A percentile compares a stretch with the other conserved stretches of the same genome.
Conservation (phyloP, 1,140 invertebrate species). For the Caenorhabditis brenneri region DNA sequence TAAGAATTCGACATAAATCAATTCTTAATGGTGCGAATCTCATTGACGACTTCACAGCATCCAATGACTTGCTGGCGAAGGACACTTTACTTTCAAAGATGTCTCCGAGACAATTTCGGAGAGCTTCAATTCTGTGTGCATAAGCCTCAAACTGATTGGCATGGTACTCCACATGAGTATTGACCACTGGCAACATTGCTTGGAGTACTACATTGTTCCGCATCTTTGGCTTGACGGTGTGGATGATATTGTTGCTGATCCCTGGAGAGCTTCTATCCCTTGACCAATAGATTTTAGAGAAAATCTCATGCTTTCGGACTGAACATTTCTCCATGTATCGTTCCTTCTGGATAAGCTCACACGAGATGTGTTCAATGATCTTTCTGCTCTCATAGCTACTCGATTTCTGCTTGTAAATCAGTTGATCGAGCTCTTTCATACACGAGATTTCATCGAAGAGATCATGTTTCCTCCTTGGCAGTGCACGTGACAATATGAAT, state of each 20-base stretch:
- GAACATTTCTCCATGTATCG: constrained; percentile 22
- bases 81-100: constrained; percentile 1
- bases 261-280: not conserved
- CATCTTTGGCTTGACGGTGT: constrained; percentile 17
- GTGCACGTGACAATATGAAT: not conserved
- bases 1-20: not conserved
- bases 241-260: not conserved
- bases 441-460: constrained; percentile 18
- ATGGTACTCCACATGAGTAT: not conserved
- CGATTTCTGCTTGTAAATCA: not conserved
- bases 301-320: not conserved
- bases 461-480: constrained; percentile 19
- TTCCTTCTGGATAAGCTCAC: constrained; percentile 18
- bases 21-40: constrained; percentile 6
- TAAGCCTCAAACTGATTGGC: constrained; percentile 11
- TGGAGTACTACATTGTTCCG: not conserved
- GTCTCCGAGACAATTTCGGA: not conserved
- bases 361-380: not conserved
- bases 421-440: not conserved
- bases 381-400: constrained; percentile 4
- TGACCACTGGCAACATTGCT: constrained; percentile 12
- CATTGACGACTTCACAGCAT: constrained; percentile 7
- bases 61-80: constrained; percentile 6
- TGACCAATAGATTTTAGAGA: constrained; percentile 6
- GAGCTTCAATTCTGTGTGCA: constrained; percentile 12